phyloP scores from a whole-genome alignment of 2,888 invertebrate genomes.

The Acanthacorydalis orientalis region DNA sequence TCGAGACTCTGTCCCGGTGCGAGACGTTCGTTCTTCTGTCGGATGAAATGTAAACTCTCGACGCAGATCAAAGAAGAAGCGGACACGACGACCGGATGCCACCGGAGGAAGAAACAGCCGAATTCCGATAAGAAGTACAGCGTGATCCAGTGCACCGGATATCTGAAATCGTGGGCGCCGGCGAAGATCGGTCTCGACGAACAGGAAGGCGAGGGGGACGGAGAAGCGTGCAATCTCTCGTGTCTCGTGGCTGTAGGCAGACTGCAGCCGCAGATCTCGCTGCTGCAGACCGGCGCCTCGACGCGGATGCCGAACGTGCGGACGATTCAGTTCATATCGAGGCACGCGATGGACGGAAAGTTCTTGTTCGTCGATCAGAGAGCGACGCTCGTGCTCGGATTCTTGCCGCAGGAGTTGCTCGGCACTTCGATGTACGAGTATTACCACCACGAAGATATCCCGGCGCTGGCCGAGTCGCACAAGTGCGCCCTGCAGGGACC shows the following conservation, averaged over 20 bases:
- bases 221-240: constrained; percentile 52
- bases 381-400: constrained; percentile 75
- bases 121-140: constrained; percentile 65
- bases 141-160: constrained; percentile 85
- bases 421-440: constrained; percentile 91
- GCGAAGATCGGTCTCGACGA: constrained; percentile 57
- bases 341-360: constrained; percentile 81
- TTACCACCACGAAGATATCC: constrained; percentile 67
- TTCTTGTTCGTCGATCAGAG: constrained; percentile 86
- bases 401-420: constrained; percentile 80
- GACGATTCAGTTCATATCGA: constrained; percentile 60
- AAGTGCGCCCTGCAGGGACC: constrained; percentile 53
- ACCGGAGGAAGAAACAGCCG: constrained; percentile 46
- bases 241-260: constrained; percentile 82
- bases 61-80: constrained; percentile 58
- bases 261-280: constrained; percentile 41
- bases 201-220: constrained; percentile 36
- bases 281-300: constrained; percentile 10
- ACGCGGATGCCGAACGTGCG: constrained; percentile 30
- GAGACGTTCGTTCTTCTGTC: constrained; percentile 80
- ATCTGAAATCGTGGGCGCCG: constrained; percentile 81
- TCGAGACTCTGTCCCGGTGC: constrained; percentile 76
- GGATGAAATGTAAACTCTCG: constrained; percentile 66
- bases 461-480: constrained; percentile 65
- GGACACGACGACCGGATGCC: constrained; percentile 41